phyloP scores from a whole-genome alignment of 2,888 invertebrate species.

The Plagodis dolabraria region DNA sequence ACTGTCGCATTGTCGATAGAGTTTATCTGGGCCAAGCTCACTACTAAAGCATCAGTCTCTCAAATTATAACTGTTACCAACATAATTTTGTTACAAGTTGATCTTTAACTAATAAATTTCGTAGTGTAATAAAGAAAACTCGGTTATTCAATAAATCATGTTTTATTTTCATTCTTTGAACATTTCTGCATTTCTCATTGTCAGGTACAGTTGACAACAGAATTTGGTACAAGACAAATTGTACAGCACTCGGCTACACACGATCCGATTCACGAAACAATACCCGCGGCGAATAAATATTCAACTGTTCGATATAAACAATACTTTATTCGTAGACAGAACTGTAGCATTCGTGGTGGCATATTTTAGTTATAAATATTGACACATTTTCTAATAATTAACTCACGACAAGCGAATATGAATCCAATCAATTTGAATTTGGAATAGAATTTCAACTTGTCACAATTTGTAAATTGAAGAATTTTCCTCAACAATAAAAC shows the following conservation, averaged over 20 bases:
- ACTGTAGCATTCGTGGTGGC: too few species aligned
- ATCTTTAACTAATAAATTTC: not conserved
- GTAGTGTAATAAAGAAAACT: conserved; percentile 40
- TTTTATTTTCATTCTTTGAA: conserved; percentile 74
- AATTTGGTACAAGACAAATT: conserved; percentile 47
- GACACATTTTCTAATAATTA: too few species aligned
- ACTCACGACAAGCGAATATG: too few species aligned
- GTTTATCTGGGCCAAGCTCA: too few species aligned
- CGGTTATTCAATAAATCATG: conserved; percentile 48
- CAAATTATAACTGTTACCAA: not conserved
- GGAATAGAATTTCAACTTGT: too few species aligned
- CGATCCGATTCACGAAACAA: not conserved
- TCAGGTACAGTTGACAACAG: conserved; percentile 71
- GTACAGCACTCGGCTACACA: conserved; percentile 28
- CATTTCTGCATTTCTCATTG: conserved; percentile 63
- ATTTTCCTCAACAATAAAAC: too few species aligned
- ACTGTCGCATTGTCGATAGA: too few species aligned
- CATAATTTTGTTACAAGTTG: not conserved
- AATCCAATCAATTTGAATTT: too few species aligned
- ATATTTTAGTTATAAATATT: too few species aligned
- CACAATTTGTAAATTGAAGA: too few species aligned
- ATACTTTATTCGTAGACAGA: too few species aligned
- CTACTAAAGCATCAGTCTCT: not conserved
- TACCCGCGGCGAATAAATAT: not conserved
- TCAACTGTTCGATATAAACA: too few species aligned